Percentiles rank a stretch among this genome's conserved stretches.
Evolutionary conservation across 2,113 vertebrate genomes (phyloP).

Genomic region (Hucho hucho): DNA sequence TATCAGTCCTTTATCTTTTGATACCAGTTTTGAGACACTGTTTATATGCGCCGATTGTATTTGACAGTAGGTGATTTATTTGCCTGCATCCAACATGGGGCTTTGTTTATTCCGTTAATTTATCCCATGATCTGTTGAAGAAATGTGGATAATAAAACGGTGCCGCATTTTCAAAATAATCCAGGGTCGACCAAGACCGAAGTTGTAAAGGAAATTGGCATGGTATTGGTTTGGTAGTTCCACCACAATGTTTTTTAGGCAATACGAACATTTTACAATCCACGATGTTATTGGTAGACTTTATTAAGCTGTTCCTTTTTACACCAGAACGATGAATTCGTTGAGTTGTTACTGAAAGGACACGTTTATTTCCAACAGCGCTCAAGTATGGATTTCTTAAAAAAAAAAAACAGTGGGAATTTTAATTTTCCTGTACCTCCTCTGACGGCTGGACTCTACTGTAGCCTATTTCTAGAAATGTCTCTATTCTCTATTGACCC

Average conservation of each 20-base stretch:
- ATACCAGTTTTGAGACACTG: not conserved
- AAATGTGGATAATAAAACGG: slow-evolving; percentile 36
- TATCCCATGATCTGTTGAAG: slow-evolving; percentile 38
- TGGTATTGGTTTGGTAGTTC: slow-evolving; percentile 54
- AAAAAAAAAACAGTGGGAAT: slow-evolving; percentile 15
- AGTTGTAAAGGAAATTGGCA: slow-evolving; percentile 44
- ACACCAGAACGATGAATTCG: slow-evolving; percentile 36
- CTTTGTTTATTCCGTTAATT: not conserved
- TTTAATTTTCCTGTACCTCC: slow-evolving; percentile 16
- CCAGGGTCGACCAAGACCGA: slow-evolving; percentile 37
- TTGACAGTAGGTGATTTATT: not conserved
- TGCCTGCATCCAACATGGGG: not conserved
- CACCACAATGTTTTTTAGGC: slow-evolving; percentile 44
- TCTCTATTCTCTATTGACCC: slow-evolving; percentile 49
- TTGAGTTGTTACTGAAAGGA: slow-evolving; percentile 7
- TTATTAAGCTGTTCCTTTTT: slow-evolving; percentile 44
- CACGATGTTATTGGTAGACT: slow-evolving; percentile 48
- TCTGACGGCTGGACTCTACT: slow-evolving; percentile 1
- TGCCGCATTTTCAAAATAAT: slow-evolving; percentile 52
- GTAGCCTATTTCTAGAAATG: slow-evolving; percentile 49
- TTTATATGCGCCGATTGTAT: not conserved
- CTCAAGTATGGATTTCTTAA: slow-evolving; percentile 3
- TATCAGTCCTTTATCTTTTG: not conserved
- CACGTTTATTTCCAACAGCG: slow-evolving; percentile 33
- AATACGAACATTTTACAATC: slow-evolving; percentile 55